Conservation (phyloP, 2,888 invertebrate species). For the Epinotia bilunana region DNA sequence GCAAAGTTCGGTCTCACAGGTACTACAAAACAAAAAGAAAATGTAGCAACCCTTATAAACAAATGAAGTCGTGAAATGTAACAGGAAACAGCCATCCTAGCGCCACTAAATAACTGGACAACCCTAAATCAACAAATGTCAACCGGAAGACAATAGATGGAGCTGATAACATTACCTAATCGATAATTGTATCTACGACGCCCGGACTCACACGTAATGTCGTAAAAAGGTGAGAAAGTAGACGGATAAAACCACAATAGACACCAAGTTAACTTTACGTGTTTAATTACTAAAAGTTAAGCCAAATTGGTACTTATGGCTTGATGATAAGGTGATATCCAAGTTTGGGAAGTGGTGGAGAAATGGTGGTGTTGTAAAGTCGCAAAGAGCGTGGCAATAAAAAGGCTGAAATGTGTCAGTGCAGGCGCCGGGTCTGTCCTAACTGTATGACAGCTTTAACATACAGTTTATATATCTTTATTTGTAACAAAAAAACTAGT, state of each 20-base stretch:
- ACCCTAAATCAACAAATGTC: conserved; percentile 79
- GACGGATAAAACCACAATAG: conserved; percentile 77
- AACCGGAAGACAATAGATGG: conserved; percentile 83
- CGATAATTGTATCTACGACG: conserved; percentile 84
- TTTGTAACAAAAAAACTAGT: too few relatives aligned
- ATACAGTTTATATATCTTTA: too few relatives aligned
- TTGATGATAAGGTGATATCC: conserved; percentile 36
- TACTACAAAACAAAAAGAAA: neutral
- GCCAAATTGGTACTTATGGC: conserved; percentile 46
- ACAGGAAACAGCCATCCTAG: conserved; percentile 66
- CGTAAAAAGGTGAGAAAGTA: conserved; percentile 84
- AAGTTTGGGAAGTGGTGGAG: conserved; percentile 30
- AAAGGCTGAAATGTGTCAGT: conserved; percentile 84
- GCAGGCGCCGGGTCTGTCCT: conserved; percentile 66
- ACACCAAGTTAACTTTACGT: conserved; percentile 50
- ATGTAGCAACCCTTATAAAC: neutral
- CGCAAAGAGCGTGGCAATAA: conserved; percentile 82
- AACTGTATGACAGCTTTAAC: neutral
- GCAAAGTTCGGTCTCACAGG: too few relatives aligned
- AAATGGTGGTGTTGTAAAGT: conserved; percentile 65
- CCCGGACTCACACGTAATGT: conserved; percentile 79
- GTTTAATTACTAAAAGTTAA: neutral
- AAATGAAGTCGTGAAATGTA: conserved; percentile 45
- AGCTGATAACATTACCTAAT: conserved; percentile 82
- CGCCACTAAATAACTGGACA: conserved; percentile 71